Evolutionary conservation across 2,888 invertebrate species (phyloP).

Genomic region (Thecocarcelia acutangulata): DNA sequence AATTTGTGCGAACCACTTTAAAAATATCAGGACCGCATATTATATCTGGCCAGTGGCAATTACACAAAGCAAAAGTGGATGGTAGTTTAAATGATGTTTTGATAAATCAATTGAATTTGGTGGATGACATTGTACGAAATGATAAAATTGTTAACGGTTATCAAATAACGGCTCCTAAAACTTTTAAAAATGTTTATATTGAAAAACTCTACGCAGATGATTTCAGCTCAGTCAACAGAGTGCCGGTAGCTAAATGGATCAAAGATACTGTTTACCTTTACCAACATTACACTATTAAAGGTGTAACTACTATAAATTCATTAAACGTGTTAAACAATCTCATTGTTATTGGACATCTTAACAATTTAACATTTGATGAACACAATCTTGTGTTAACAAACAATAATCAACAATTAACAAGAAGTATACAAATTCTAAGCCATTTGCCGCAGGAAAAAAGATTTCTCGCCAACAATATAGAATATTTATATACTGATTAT

Average conservation of each 20-base stretch:
- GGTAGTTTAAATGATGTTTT: conserved; percentile 78
- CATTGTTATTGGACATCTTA: conserved; percentile 78
- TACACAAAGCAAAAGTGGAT: conserved; percentile 71
- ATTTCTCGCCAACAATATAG: conserved; percentile 76
- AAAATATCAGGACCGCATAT: conserved; percentile 81
- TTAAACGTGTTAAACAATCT: conserved; percentile 77
- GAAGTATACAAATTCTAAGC: conserved; percentile 74
- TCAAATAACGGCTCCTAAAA: conserved; percentile 81
- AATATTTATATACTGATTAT: conserved; percentile 74
- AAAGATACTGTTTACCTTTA: conserved; percentile 80
- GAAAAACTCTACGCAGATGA: conserved; percentile 78
- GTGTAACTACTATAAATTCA: conserved; percentile 78
- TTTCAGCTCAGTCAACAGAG: conserved; percentile 79
- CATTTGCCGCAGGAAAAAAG: conserved; percentile 71
- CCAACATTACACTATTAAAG: conserved; percentile 81
- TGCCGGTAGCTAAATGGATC: conserved; percentile 82
- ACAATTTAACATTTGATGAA: conserved; percentile 79
- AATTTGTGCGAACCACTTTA: conserved; percentile 81
- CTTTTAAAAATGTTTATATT: conserved; percentile 78
- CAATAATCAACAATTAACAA: conserved; percentile 73
- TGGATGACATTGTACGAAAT: conserved; percentile 82
- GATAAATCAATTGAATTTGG: conserved; percentile 83
- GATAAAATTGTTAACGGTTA: conserved; percentile 78
- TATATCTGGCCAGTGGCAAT: conserved; percentile 78
- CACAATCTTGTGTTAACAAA: conserved; percentile 78